Conservation (phyloP, 1,140 invertebrate genomes). For the Penaeus chinensis region DNA sequence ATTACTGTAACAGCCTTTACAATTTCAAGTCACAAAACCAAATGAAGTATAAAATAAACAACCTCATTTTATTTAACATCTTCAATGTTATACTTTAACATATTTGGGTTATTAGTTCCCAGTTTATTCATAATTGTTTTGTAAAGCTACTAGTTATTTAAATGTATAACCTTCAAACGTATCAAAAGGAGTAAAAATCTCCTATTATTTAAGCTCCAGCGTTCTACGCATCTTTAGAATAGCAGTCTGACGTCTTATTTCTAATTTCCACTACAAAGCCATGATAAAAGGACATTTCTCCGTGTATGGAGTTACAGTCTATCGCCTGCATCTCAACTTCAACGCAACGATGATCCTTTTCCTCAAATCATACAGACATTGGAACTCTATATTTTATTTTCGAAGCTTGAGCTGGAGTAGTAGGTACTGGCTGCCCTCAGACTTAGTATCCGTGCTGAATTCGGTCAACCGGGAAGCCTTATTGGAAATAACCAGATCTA, state of each 20-base stretch:
- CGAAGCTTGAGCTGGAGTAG: constrained; percentile 76
- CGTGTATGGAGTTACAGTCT: no score
- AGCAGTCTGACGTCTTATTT: no score
- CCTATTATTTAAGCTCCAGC: no score
- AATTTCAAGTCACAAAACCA: background rate
- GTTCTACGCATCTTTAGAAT: no score
- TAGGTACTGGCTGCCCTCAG: constrained; percentile 74
- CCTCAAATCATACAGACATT: constrained; percentile 83
- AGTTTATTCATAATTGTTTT: background rate
- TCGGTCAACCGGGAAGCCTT: constrained; percentile 73
- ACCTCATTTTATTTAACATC: constrained; percentile 77
- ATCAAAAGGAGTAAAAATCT: constrained; percentile 30
- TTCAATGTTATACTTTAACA: background rate
- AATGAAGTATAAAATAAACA: constrained; percentile 71
- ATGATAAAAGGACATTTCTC: no score
- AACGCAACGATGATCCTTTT: constrained; percentile 73
- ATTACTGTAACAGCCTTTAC: background rate
- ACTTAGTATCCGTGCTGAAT: constrained; percentile 77
- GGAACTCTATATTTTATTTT: constrained; percentile 81
- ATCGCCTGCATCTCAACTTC: background rate
- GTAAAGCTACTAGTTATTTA: constrained; percentile 59
- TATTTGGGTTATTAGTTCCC: background rate
- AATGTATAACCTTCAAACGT: constrained; percentile 60
- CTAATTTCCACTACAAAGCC: no score
- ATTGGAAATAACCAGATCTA: constrained; percentile 79